phyloP scores from a whole-genome alignment of 2,797 vertebrate species.

The Ctenopoma multispine region DNA sequence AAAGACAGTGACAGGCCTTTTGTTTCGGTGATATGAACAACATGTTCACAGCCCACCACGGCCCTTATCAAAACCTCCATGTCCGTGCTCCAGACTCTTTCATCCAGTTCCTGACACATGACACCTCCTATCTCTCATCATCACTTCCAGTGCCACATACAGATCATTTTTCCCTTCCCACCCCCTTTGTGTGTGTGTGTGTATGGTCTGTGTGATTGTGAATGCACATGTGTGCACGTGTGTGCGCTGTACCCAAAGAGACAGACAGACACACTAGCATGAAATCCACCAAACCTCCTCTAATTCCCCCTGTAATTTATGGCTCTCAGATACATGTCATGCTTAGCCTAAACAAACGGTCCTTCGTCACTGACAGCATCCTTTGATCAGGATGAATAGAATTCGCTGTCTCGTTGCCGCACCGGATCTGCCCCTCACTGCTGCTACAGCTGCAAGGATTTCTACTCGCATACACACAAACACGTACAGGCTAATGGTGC shows the following conservation, averaged over 20 bases:
- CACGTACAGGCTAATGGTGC: constrained; percentile 17
- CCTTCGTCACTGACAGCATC: constrained; percentile 79
- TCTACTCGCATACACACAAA: constrained; percentile 31
- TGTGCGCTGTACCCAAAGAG: constrained; percentile 40
- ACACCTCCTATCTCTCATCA: constrained; percentile 59
- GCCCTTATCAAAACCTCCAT: constrained; percentile 40
- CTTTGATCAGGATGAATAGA: constrained; percentile 81
- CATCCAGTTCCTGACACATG: constrained; percentile 60
- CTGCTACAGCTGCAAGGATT: constrained; percentile 30
- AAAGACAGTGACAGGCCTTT: background rate
- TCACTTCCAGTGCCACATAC: constrained; percentile 50
- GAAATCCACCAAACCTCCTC: constrained; percentile 80
- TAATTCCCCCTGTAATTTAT: constrained; percentile 81
- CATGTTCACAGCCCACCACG: constrained; percentile 8
- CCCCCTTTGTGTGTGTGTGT: constrained; percentile 21
- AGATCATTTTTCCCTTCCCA: constrained; percentile 44
- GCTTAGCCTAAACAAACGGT: constrained; percentile 80
- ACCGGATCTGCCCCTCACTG: constrained; percentile 62
- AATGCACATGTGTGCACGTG: constrained; percentile 7
- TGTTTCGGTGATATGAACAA: constrained; percentile 10
- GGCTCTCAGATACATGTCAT: constrained; percentile 79
- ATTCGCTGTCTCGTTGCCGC: constrained; percentile 69
- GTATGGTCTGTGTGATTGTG: constrained; percentile 49
- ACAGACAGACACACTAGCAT: constrained; percentile 77
- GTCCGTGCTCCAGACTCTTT: constrained; percentile 33